phyloP scores from a whole-genome alignment of 1,140 invertebrate genomes.

The Forficula auricularia region DNA sequence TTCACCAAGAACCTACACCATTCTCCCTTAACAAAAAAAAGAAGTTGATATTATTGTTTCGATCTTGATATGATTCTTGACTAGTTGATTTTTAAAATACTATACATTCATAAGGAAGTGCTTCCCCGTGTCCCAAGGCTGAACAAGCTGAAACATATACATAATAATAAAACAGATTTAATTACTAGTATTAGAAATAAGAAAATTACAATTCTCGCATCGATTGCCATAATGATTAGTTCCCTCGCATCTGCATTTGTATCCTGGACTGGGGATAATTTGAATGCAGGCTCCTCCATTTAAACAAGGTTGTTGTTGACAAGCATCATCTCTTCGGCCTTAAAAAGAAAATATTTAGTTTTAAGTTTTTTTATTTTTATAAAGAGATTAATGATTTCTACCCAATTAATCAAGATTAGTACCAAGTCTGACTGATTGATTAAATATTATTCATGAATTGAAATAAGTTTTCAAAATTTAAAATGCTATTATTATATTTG shows the following conservation, averaged over 20 bases:
- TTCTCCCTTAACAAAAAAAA: no score
- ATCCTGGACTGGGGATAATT: conserved; percentile 43
- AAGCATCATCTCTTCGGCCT: conserved; percentile 42
- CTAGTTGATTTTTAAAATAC: conserved; percentile 42
- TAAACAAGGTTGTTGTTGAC: conserved; percentile 38
- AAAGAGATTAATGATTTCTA: conserved; percentile 2
- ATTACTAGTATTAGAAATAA: not conserved
- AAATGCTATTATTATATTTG: no score
- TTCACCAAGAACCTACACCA: no score
- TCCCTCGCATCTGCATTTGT: conserved; percentile 50
- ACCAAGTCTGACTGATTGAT: no score
- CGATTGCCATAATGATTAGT: conserved; percentile 48
- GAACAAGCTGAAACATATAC: conserved; percentile 35
- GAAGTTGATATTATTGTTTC: no score
- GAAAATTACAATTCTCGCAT: conserved; percentile 41
- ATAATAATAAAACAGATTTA: not conserved
- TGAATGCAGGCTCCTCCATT: conserved; percentile 48
- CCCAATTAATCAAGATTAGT: conserved; percentile 1
- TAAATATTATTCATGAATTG: no score
- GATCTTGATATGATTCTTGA: no score
- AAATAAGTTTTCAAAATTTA: no score
- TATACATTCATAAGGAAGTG: conserved; percentile 48
- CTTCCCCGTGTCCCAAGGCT: conserved; percentile 26
- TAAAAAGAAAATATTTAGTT: conserved; percentile 10
- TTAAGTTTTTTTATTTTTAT: not conserved